phyloP scores from a whole-genome alignment of 2,888 invertebrate genomes.

The Amitus sp. region DNA sequence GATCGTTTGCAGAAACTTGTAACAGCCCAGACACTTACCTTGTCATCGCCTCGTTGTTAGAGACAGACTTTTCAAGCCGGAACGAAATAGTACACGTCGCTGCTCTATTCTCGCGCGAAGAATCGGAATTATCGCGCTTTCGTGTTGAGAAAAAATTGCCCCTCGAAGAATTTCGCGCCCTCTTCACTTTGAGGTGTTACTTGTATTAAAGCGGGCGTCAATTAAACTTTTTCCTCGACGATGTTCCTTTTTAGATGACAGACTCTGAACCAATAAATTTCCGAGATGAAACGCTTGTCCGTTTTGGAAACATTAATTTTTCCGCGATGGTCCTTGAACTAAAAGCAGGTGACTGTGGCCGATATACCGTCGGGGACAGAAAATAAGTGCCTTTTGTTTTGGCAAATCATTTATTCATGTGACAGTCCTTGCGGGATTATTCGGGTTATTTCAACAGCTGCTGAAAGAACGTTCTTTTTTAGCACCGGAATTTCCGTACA shows the following conservation, averaged over 20 bases:
- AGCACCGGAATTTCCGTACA: neutral
- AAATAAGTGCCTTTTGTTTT: neutral
- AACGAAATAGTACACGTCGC: conserved; percentile 8
- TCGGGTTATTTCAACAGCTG: neutral
- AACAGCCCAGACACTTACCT: conserved; percentile 38
- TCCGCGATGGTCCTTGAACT: too few relatives aligned
- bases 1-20: conserved; percentile 13
- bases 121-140: conserved; percentile 20
- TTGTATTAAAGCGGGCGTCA: too few relatives aligned
- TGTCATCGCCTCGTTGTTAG: conserved; percentile 29
- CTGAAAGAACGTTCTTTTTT: neutral
- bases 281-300: too few relatives aligned
- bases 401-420: neutral
- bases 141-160: conserved; percentile 29
- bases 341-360: too few relatives aligned
- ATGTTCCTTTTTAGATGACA: too few relatives aligned
- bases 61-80: conserved; percentile 16
- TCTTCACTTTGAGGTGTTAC: neutral
- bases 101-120: conserved; percentile 3
- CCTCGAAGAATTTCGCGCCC: conserved; percentile 4
- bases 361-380: neutral
- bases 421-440: neutral
- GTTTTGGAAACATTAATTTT: too few relatives aligned
- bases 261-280: too few relatives aligned
- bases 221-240: too few relatives aligned